Evolutionary conservation across 2,113 vertebrate species (phyloP).

Genomic region (Ranitomeya variabilis): DNA sequence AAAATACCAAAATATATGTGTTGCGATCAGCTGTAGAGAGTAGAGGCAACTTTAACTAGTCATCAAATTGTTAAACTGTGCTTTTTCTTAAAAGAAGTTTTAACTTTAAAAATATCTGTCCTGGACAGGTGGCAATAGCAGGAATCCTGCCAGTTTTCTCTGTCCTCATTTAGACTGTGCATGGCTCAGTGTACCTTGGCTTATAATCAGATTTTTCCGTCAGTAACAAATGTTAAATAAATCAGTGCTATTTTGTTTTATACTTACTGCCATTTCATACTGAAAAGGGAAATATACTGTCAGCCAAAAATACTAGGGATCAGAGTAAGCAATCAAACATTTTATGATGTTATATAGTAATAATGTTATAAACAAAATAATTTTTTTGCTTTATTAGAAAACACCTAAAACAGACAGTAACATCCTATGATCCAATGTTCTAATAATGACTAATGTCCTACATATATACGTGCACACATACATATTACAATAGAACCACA

Average conservation of each 20-base stretch:
- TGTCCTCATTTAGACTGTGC: constrained; percentile 69
- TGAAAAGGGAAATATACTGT: neutral
- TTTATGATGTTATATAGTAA: neutral
- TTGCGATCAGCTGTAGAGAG: neutral
- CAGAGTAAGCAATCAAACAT: neutral
- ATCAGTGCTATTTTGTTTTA: constrained; percentile 29
- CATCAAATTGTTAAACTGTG: constrained; percentile 59
- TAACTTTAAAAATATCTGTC: constrained; percentile 40
- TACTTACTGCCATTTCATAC: neutral
- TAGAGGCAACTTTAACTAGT: constrained; percentile 57
- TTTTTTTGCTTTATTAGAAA: neutral
- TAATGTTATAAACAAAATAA: neutral
- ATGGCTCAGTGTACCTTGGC: constrained; percentile 65
- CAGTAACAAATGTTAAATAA: constrained; percentile 60
- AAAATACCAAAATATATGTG: neutral
- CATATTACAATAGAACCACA: constrained; percentile 68
- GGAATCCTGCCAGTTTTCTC: constrained; percentile 54
- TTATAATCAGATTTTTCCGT: constrained; percentile 58
- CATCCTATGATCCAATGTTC: neutral
- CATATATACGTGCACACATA: constrained; percentile 1
- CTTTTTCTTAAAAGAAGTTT: constrained; percentile 41
- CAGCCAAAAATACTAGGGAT: neutral
- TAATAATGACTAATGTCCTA: neutral
- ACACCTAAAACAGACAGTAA: neutral
- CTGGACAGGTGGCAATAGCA: constrained; percentile 64